Evolutionary conservation across 2,113 vertebrate genomes (phyloP).

Genomic region (Mungos mungo): DNA sequence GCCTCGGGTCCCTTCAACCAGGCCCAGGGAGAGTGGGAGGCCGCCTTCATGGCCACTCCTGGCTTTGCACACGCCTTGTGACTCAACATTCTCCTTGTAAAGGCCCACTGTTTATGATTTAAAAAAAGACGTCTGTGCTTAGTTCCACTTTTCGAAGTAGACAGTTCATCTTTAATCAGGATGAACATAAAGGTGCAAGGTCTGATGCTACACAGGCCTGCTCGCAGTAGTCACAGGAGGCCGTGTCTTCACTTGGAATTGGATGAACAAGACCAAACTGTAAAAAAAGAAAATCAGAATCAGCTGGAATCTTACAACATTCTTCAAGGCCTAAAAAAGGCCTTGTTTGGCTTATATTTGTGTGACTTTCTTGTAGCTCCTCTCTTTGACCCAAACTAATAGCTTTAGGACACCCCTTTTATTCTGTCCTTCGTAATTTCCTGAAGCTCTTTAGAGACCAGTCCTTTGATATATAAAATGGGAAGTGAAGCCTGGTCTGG

Average conservation of each 20-base stretch:
- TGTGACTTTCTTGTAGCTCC: not conserved
- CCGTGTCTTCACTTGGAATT: not conserved
- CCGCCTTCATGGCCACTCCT: not conserved
- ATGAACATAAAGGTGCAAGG: not conserved
- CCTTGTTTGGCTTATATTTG: not conserved
- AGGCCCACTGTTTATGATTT: not conserved
- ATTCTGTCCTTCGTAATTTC: not conserved
- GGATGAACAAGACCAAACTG: not conserved
- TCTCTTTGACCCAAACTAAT: not conserved
- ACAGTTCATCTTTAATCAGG: constrained; percentile 17
- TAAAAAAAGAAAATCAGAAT: not conserved
- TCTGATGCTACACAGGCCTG: not conserved
- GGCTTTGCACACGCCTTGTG: not conserved
- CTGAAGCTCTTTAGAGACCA: not conserved
- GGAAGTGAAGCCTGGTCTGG: not conserved
- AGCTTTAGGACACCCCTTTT: not conserved
- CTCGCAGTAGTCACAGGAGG: not conserved
- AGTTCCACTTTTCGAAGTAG: not conserved
- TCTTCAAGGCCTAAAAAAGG: not conserved
- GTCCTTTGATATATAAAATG: not conserved
- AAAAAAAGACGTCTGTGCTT: not conserved
- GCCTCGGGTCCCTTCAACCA: no score
- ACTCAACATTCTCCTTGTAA: not conserved
- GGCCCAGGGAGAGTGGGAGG: not conserved
- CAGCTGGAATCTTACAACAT: not conserved